Evolutionary conservation across 2,113 vertebrate genomes (phyloP), one percentile per base, ranked within the genome.

Genomic region (Pristiophorus japonicus): DNA sequence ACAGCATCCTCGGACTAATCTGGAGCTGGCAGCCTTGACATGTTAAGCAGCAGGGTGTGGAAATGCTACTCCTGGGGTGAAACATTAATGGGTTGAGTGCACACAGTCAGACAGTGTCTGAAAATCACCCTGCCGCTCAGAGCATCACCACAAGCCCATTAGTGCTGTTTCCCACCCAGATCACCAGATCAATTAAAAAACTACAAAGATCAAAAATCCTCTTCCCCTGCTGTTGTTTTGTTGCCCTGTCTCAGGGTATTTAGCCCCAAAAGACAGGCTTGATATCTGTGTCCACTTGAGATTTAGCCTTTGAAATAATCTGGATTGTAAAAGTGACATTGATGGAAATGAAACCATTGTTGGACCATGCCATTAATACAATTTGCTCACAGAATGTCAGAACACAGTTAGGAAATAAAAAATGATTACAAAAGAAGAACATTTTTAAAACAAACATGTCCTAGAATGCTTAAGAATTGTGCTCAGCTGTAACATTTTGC

Each of bases 361-460:
- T 94, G 22, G 38, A 16, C 66, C 45, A 3, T 47, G 66, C 66
- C 65, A 94, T 94, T 73, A 94, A 18, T 30, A 34, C 42, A 94
- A 94, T 73, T 94, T 94, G 45, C 42, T 51, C 42, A 94, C 93
- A 73, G 93, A 47, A 94, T 94, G 93, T 94, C 93, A 70, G 66
- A 51, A 45, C 27, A 30, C 45, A 4, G 63, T 42, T 11, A 93
- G 24, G 24, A 51, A 27, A 51, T 73, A 47, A 27, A 27, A 22
- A 94, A 94, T 67, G 38, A 70, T 70, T 47, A 27, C 42, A 47
- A 94, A 51, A 73, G 22, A 67, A 92, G 27, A 66, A 65, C 12
- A 66, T 42, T 59, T 90, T 88, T 12, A 45, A 94, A 38, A 63
- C 30, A 93, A 94, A 45, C 45, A 67, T 30, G 93, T 51, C 66